A percentile compares a stretch with the other conserved stretches of the same genome.
Evolutionary conservation across 1,140 invertebrate genomes (phyloP).

Genomic region (Anthonomus grandis): DNA sequence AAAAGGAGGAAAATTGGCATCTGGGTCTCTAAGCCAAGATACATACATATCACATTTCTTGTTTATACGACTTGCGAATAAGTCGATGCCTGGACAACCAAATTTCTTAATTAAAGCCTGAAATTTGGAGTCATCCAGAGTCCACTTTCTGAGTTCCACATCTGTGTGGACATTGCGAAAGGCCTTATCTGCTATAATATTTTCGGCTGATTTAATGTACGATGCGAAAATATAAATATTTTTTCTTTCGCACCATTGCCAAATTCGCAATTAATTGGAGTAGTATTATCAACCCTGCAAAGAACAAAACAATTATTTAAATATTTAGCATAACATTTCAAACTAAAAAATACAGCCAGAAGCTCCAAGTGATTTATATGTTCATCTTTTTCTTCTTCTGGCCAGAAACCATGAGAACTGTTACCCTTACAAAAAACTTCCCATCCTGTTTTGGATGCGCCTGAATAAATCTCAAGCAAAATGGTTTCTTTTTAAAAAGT

Average conservation of each 20-base stretch:
- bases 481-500: background rate
- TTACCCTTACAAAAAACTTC: conserved; percentile 29
- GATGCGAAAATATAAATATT: background rate
- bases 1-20: background rate
- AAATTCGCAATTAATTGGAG: conserved; percentile 49
- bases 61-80: background rate
- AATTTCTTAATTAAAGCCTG: background rate
- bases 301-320: conserved; percentile 17
- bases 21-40: background rate
- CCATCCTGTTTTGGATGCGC: conserved; percentile 35
- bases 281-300: conserved; percentile 32
- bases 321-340: conserved; percentile 36
- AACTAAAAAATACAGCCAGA: conserved; percentile 31
- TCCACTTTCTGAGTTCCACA: no score
- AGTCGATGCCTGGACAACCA: no score
- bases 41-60: background rate
- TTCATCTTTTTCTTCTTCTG: conserved; percentile 16
- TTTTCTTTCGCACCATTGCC: conserved; percentile 31
- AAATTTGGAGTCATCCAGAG: background rate
- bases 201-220: background rate
- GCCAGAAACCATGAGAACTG: conserved; percentile 33
- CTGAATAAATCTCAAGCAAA: background rate
- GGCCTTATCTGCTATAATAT: background rate
- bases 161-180: background rate
- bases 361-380: conserved; percentile 41